A percentile compares a stretch with the other conserved stretches of the same genome.
phyloP scores from a whole-genome alignment of 2,797 vertebrate genomes.

The Acanthurus lineatus region DNA sequence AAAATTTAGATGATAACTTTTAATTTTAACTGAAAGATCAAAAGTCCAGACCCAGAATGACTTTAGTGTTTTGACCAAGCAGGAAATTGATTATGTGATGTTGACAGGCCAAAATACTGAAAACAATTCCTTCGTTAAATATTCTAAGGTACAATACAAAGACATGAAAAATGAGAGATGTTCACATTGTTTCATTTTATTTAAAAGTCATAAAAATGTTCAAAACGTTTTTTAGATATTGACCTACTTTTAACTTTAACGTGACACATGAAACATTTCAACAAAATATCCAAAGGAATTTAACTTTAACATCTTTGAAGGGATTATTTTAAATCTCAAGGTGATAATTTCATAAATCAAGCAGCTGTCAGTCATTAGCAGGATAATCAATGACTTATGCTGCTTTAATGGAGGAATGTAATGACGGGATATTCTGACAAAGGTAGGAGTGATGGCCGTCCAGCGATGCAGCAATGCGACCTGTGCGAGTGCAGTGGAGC shows the following conservation, averaged over 20 bases:
- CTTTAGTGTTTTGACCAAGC: background rate
- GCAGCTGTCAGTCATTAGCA: constrained; percentile 5
- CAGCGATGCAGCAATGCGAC: constrained; percentile 63
- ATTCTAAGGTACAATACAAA: background rate
- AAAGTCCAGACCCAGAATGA: background rate
- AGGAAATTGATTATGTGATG: background rate
- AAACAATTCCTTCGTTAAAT: background rate
- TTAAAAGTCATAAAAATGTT: background rate
- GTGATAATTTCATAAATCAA: background rate
- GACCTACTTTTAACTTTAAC: background rate
- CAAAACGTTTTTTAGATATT: background rate
- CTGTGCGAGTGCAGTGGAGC: constrained; percentile 71
- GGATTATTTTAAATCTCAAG: background rate
- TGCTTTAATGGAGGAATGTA: constrained; percentile 18
- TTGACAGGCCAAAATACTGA: background rate
- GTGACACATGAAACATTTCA: background rate
- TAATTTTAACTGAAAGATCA: no score
- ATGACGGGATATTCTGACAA: constrained; percentile 42
- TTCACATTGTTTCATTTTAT: background rate
- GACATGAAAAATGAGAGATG: background rate
- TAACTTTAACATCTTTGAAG: background rate
- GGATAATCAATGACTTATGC: constrained; percentile 4
- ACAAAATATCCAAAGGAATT: background rate
- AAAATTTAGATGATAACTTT: no score
- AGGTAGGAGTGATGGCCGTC: constrained; percentile 46